Evolutionary conservation across 2,888 invertebrate species (phyloP), one percentile per base, ranked within the genome.

Genomic region (Drosophila suboccidentalis): DNA sequence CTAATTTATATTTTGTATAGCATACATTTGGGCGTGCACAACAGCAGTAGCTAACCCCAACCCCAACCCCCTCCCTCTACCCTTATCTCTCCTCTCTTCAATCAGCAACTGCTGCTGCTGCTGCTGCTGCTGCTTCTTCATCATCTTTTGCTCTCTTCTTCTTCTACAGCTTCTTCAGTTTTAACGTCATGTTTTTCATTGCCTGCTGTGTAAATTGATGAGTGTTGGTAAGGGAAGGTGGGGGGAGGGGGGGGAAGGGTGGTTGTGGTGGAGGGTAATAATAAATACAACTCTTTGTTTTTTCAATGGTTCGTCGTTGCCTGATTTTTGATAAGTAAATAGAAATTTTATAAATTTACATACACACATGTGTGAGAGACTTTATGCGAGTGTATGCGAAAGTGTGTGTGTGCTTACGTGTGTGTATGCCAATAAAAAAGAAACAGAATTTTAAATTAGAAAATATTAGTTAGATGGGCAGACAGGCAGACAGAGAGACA

Each of bases 401-500:
- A 17, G 44, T 29, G 50, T 9, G 51, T 41, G 36, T 11, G 49
- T 9, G 39, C 11, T 54, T 36, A 38, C 61, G 65, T 62, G 65
- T 57, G 57, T 41, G 54, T 44, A 44, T 11, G 67, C 80, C 78
- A 88, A 85, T 85, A 87, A 86, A 87, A 84, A 86, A 88, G 86
- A 86, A 88, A 88, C 88, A 88, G 88, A 88, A 88, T 88, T 86
- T 87, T 84, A 88, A 88, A 86, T 88, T 86, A 84, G 89, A 88
- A 88, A 88, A 88, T 86, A 88, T 86, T 88, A 86, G 86, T 88
- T 86, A 82, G 78, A 77, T 67, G 50, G 47, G 73, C 78, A 78
- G 62, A 76, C 69, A 53, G 65, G 58, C 61, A 57, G 43, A 26
- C 51, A 50, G 43, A 32, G 58, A 41, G 32, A 43, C 17, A 50